Conservation (phyloP, 2,113 vertebrate species). For the Bothrops jararaca region DNA sequence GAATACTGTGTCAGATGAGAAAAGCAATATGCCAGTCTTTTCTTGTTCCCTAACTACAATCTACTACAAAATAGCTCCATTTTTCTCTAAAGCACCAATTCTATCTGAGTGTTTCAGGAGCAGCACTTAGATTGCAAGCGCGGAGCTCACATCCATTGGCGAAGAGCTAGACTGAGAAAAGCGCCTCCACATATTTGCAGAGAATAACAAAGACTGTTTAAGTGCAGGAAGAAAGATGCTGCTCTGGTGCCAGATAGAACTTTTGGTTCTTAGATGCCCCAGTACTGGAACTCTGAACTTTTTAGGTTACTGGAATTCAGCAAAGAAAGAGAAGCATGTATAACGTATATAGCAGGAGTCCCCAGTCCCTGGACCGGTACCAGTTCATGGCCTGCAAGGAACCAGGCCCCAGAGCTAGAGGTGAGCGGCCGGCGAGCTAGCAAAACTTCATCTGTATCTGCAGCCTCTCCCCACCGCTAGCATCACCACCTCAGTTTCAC, state of each 20-base stretch:
- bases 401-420: too few species aligned
- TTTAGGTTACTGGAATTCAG: not conserved
- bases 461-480: too few species aligned
- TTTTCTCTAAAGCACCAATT: not conserved
- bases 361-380: too few species aligned
- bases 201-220: not conserved
- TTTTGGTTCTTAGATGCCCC: not conserved
- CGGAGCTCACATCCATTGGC: not conserved
- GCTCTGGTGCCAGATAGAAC: not conserved
- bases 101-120: not conserved
- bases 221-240: not conserved
- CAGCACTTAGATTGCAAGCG: not conserved
- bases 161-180: not conserved
- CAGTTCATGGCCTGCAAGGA: too few species aligned
- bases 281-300: not conserved
- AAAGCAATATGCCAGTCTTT: not conserved
- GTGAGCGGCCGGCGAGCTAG: too few species aligned
- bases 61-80: not conserved
- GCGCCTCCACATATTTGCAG: not conserved
- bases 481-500: too few species aligned
- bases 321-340: not conserved
- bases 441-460: too few species aligned
- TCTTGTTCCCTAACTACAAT: not conserved
- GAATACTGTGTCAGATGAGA: not conserved
- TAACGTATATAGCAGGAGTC: too few species aligned